Evolutionary conservation across 2,888 invertebrate species (phyloP).

Genomic region (Sceliomorpha sp.): DNA sequence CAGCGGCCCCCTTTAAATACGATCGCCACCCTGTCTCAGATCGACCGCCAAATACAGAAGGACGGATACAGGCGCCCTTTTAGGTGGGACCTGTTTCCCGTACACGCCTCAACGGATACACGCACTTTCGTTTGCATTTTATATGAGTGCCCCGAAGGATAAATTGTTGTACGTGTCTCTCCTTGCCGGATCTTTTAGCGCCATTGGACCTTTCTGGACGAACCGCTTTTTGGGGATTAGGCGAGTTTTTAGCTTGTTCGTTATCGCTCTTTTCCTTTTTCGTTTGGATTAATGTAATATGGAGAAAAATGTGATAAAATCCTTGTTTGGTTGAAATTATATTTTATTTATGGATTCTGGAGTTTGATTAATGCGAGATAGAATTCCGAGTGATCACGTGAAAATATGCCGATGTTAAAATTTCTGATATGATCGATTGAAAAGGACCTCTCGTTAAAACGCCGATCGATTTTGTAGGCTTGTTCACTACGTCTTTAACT

Average conservation of each 20-base stretch:
- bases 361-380: no score
- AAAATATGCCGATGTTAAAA: no score
- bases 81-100: slow-evolving; percentile 60
- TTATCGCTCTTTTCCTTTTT: slow-evolving; percentile 6
- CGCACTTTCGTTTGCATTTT: slow-evolving; percentile 71
- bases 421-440: no score
- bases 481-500: no score
- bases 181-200: slow-evolving; percentile 59
- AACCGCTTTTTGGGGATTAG: slow-evolving; percentile 44
- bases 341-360: no score
- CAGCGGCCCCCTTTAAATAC: slow-evolving; percentile 75
- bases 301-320: not conserved
- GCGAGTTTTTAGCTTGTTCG: slow-evolving; percentile 23
- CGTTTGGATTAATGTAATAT: no score
- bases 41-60: slow-evolving; percentile 59
- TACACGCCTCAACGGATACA: slow-evolving; percentile 68
- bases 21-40: slow-evolving; percentile 67
- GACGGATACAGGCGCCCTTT: slow-evolving; percentile 62
- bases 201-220: slow-evolving; percentile 48
- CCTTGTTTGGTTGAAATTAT: no score
- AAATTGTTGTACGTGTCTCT: slow-evolving; percentile 63
- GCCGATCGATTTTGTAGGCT: no score
- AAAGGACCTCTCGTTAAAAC: no score
- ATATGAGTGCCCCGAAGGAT: slow-evolving; percentile 65
- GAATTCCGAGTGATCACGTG: no score